A percentile compares a stretch with the other conserved stretches of the same genome.
Conservation (phyloP, 2,888 invertebrate species). For the Papilio protenor region DNA sequence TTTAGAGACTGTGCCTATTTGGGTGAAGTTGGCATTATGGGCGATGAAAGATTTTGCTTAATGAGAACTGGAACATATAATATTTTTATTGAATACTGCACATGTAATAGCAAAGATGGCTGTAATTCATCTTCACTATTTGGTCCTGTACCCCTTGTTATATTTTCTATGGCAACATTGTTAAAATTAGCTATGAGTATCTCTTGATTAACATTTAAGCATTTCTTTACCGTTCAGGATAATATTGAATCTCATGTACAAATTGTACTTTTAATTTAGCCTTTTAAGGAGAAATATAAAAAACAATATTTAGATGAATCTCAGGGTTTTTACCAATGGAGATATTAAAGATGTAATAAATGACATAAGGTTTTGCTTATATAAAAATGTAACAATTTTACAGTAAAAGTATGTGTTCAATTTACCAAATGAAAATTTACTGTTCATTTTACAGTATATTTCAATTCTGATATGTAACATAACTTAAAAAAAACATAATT, state of each 20-base stretch:
- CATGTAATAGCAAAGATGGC: slow-evolving; percentile 96
- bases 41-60: slow-evolving; percentile 95
- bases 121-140: slow-evolving; percentile 88
- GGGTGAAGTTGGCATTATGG: slow-evolving; percentile 95
- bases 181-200: slow-evolving; percentile 31
- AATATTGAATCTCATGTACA: slow-evolving; percentile 10
- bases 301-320: not conserved
- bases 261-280: not conserved
- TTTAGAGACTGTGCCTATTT: slow-evolving; percentile 95
- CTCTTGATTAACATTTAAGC: not conserved
- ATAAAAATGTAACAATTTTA: not conserved
- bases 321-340: not conserved
- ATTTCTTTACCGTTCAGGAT: not conserved
- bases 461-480: not conserved
- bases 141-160: slow-evolving; percentile 61
- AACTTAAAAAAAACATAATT: not conserved
- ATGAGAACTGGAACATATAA: slow-evolving; percentile 96
- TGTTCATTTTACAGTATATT: not conserved
- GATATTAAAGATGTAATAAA: not conserved
- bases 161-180: slow-evolving; percentile 45
- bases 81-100: slow-evolving; percentile 97
- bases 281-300: not conserved
- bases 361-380: not conserved
- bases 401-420: not conserved
- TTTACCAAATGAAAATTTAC: not conserved